Conservation (phyloP, 2,113 vertebrate genomes). For the Spea bombifrons region DNA sequence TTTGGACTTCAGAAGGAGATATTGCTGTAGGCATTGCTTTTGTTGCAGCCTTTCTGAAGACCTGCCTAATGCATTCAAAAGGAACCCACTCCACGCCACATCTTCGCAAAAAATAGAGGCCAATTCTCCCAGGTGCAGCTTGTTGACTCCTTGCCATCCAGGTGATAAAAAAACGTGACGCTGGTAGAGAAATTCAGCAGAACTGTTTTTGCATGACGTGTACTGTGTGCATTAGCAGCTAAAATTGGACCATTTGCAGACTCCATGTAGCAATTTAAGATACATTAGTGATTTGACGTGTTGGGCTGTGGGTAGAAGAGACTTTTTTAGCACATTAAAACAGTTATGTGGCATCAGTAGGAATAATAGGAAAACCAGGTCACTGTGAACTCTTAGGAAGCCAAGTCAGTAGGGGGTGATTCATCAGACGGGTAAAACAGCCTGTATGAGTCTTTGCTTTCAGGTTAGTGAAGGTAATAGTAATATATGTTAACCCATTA, state of each 20-base stretch:
- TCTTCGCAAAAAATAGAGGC: not conserved
- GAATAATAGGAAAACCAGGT: constrained; percentile 27
- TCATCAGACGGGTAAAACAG: not conserved
- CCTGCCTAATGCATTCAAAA: constrained; percentile 37
- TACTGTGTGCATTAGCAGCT: constrained; percentile 22
- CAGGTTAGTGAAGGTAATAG: not conserved
- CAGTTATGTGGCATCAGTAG: constrained; percentile 33
- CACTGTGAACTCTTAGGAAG: constrained; percentile 17
- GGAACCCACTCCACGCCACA: constrained; percentile 15
- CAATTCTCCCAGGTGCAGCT: constrained; percentile 16
- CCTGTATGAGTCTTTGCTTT: too few species aligned
- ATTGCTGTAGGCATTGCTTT: constrained; percentile 21
- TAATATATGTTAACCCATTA: constrained; percentile 9
- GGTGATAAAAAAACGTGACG: not conserved
- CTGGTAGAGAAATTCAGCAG: not conserved
- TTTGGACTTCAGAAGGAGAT: constrained; percentile 1
- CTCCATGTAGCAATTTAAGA: constrained; percentile 27
- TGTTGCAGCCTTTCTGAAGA: constrained; percentile 13
- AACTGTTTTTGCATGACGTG: constrained; percentile 20
- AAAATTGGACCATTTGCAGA: constrained; percentile 30
- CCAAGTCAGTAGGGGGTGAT: not conserved
- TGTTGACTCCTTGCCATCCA: constrained; percentile 4
- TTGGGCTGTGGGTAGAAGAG: constrained; percentile 14
- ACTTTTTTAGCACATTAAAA: constrained; percentile 37
- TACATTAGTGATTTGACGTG: constrained; percentile 37